These are phyloP conservation scores for Drosophila bocki DNA, from an alignment of 1,140 invertebrate genomes.

Conservation along the genomic window DNA sequence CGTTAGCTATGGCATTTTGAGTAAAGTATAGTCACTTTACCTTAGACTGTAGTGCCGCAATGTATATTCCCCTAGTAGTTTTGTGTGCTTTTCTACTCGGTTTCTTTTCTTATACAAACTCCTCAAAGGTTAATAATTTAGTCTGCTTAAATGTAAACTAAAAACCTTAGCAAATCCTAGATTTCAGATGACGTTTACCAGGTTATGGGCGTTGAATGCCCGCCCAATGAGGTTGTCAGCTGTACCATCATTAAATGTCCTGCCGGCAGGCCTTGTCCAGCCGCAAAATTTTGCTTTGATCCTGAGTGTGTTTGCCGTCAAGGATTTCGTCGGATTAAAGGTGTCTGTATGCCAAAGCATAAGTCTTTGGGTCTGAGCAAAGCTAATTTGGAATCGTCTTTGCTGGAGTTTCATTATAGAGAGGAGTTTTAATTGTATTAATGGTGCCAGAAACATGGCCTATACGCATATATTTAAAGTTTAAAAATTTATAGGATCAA, in stretches of 20 bases:
- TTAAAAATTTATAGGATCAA: too few species aligned
- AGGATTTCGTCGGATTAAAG: conserved; percentile 35
- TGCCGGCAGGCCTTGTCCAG: conserved; percentile 25
- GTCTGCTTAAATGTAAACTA: neutral
- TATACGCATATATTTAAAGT: too few species aligned
- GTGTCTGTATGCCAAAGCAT: conserved; percentile 42
- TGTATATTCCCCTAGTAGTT: neutral
- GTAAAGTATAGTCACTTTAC: neutral
- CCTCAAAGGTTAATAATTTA: neutral
- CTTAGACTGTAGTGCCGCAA: neutral
- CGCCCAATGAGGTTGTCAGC: conserved; percentile 53
- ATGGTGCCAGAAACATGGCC: too few species aligned
- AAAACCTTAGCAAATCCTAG: neutral
- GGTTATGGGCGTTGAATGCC: conserved; percentile 45
- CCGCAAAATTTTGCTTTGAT: conserved; percentile 52
- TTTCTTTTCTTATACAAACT: neutral
- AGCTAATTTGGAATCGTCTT: neutral
- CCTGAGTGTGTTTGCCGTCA: conserved; percentile 58
- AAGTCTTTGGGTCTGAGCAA: neutral
- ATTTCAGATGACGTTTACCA: conserved; percentile 32
- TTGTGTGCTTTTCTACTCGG: neutral
- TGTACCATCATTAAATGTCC: conserved; percentile 49
- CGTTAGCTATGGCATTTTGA: neutral
- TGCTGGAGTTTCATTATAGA: conserved; percentile 8
- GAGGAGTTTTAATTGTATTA: neutral